Percentiles rank a stretch among this genome's conserved stretches.
phyloP scores from a whole-genome alignment of 2,797 vertebrate genomes.

The Echeneis naucrates region DNA sequence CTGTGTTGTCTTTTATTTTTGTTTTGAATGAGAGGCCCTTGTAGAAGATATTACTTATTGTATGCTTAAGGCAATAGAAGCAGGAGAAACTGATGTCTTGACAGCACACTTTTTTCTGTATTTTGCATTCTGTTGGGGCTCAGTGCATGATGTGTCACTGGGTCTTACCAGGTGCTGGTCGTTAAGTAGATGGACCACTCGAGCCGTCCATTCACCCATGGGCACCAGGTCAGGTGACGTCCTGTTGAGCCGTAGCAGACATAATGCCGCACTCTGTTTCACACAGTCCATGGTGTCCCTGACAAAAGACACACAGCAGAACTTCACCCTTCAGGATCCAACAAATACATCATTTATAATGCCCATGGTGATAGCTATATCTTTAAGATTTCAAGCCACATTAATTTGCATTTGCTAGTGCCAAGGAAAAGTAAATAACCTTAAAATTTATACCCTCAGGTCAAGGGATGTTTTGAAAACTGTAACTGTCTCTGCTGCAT shows the following conservation, averaged over 20 bases:
- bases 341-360: neutral
- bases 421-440: neutral
- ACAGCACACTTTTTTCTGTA: neutral
- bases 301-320: neutral
- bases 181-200: constrained; percentile 93
- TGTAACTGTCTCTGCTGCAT: neutral
- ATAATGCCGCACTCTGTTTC: constrained; percentile 93
- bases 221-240: constrained; percentile 92
- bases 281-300: constrained; percentile 96
- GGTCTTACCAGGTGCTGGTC: constrained; percentile 92
- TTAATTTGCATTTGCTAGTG: neutral
- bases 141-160: neutral
- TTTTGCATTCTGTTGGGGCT: neutral
- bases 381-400: neutral
- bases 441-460: neutral
- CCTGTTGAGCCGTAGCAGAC: constrained; percentile 90
- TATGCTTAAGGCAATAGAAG: too few relatives aligned
- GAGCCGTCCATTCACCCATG: constrained; percentile 94
- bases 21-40: too few relatives aligned
- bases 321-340: neutral
- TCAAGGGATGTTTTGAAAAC: neutral
- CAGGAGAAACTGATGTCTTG: neutral
- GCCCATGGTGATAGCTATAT: too few relatives aligned
- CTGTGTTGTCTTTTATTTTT: too few relatives aligned
- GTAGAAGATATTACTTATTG: too few relatives aligned